Evolutionary conservation across 2,888 invertebrate species (phyloP).

Genomic region (Crossocerus cetratus): DNA sequence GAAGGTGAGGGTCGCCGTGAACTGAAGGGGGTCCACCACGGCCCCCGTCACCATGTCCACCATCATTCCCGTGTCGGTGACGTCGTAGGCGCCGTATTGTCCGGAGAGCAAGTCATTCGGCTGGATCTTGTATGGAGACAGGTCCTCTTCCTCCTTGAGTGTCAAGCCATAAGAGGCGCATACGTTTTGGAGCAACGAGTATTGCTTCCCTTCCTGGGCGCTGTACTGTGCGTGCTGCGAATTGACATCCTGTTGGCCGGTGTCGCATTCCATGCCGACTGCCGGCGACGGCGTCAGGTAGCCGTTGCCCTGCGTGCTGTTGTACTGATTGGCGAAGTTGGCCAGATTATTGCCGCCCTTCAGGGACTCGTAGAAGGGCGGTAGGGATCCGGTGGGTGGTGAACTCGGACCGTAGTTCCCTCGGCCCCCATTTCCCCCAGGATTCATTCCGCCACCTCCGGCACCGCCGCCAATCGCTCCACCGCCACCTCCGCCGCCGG

Average conservation of each 20-base stretch:
- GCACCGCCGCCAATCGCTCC: constrained; percentile 81
- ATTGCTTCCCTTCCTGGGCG: constrained; percentile 82
- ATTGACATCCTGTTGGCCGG: constrained; percentile 81
- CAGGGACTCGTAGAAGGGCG: constrained; percentile 92
- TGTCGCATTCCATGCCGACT: constrained; percentile 87
- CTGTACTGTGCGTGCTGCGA: constrained; percentile 72
- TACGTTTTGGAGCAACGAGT: constrained; percentile 87
- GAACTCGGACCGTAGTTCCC: constrained; percentile 93
- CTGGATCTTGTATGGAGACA: constrained; percentile 86
- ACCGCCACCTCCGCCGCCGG: constrained; percentile 79
- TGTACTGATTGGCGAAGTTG: constrained; percentile 82
- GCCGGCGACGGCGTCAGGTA: constrained; percentile 84
- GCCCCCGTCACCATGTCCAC: constrained; percentile 88
- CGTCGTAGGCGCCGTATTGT: constrained; percentile 82
- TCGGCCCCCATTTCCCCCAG: constrained; percentile 86
- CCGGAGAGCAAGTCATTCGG: constrained; percentile 81
- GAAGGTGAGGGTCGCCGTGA: constrained; percentile 89
- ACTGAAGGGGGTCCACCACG: constrained; percentile 89
- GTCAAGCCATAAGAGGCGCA: constrained; percentile 87
- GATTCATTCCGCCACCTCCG: constrained; percentile 87
- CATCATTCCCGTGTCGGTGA: constrained; percentile 86
- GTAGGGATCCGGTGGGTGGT: constrained; percentile 90
- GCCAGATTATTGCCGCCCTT: constrained; percentile 87
- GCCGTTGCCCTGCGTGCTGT: constrained; percentile 80
- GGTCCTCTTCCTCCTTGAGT: constrained; percentile 88